A percentile compares a stretch with the other conserved stretches of the same genome.
These are phyloP conservation scores for Rhizomys pruinosus DNA, from an alignment of 2,113 vertebrate genomes.

Conservation along the genomic window DNA sequence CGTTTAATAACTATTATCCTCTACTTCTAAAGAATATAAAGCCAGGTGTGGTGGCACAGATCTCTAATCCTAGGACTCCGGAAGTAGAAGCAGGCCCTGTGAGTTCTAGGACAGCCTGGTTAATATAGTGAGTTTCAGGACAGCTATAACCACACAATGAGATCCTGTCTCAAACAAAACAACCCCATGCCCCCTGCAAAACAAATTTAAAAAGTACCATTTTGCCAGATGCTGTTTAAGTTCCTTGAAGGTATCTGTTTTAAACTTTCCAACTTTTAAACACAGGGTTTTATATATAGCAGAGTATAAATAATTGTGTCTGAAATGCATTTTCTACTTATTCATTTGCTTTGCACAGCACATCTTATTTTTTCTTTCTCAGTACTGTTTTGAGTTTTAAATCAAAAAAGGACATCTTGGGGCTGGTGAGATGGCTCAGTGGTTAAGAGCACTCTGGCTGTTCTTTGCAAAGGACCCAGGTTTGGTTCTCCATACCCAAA, in stretches of 20 bases:
- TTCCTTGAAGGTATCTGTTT: constrained; percentile 1
- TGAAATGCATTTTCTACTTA: constrained; percentile 30
- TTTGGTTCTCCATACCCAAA: no score
- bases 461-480: no score
- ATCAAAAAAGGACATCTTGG: neutral
- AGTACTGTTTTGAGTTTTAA: constrained; percentile 30
- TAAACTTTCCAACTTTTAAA: neutral
- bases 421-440: no score
- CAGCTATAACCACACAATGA: no score
- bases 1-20: constrained; percentile 26
- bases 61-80: no score
- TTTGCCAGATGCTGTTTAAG: neutral
- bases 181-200: no score
- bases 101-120: no score
- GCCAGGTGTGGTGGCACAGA: no score
- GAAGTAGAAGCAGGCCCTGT: no score
- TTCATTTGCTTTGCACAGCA: constrained; percentile 3
- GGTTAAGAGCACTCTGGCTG: no score
- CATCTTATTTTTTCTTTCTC: constrained; percentile 18
- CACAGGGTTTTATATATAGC: neutral
- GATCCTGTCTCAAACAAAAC: no score
- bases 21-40: constrained; percentile 6
- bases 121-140: no score
- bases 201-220: neutral
- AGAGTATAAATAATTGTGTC: constrained; percentile 25